Conservation (phyloP, 2,113 vertebrate genomes). For the Notothenia rossii region DNA sequence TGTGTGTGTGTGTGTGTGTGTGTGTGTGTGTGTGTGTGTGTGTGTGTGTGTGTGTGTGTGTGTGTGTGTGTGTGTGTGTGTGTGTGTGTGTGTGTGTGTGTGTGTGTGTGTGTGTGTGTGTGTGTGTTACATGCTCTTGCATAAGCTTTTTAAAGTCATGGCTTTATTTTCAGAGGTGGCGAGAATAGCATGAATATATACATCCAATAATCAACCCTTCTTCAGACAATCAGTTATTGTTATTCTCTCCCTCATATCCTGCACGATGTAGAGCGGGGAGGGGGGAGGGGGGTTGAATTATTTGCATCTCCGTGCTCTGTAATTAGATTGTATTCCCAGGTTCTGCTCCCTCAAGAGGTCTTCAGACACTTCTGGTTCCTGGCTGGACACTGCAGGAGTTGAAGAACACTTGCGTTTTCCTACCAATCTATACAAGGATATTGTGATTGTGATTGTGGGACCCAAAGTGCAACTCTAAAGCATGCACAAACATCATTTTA, state of each 20-base stretch:
- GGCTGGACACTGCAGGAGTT: conserved; percentile 1
- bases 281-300: not conserved
- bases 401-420: conserved; percentile 48
- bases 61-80: not conserved
- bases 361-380: conserved; percentile 38
- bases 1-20: not conserved
- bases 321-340: conserved; percentile 38
- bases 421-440: conserved; percentile 27
- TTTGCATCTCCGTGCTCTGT: conserved; percentile 26
- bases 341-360: conserved; percentile 31
- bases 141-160: not conserved
- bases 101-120: not conserved
- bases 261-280: not conserved
- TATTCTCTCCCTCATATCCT: not conserved
- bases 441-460: conserved; percentile 28
- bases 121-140: not conserved
- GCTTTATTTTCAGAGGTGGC: conserved; percentile 11
- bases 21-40: not conserved
- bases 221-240: conserved; percentile 18
- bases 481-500: conserved; percentile 13
- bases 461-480: conserved; percentile 15
- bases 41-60: not conserved
- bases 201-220: conserved; percentile 19
- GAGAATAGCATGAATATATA: conserved; percentile 21
- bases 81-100: not conserved